These are phyloP conservation scores for Meandrusa payeni DNA, from an alignment of 2,888 invertebrate species.

Conservation along the genomic window DNA sequence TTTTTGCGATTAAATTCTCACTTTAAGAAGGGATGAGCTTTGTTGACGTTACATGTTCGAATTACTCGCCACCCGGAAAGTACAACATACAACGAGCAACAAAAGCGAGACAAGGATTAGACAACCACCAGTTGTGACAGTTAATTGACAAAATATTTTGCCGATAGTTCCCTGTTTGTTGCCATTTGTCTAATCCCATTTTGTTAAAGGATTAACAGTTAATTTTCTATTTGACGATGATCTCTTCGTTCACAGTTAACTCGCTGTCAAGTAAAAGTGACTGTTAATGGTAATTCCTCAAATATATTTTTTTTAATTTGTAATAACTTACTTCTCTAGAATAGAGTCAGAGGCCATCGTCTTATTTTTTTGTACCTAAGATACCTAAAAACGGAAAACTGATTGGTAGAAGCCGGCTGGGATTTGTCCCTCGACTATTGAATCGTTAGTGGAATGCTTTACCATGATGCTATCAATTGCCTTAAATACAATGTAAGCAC, in stretches of 20 bases:
- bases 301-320: constrained; percentile 20
- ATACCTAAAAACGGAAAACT: too few relatives aligned
- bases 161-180: constrained; percentile 47
- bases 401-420: too few relatives aligned
- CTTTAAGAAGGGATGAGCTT: constrained; percentile 45
- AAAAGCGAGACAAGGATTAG: constrained; percentile 46
- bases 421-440: too few relatives aligned
- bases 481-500: too few relatives aligned
- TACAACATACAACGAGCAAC: constrained; percentile 45
- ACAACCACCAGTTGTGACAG: constrained; percentile 66
- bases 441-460: too few relatives aligned
- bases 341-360: too few relatives aligned
- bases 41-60: constrained; percentile 67
- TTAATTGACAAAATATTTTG: constrained; percentile 75
- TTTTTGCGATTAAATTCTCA: constrained; percentile 10
- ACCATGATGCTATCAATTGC: too few relatives aligned
- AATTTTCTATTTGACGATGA: constrained; percentile 31
- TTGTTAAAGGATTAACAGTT: constrained; percentile 45
- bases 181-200: constrained; percentile 46
- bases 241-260: constrained; percentile 19
- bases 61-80: constrained; percentile 45
- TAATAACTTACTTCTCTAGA: too few relatives aligned
- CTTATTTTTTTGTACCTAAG: too few relatives aligned
- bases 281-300: neutral
- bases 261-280: constrained; percentile 11